Evolutionary conservation across 2,113 vertebrate genomes (phyloP), one percentile per base, ranked within the genome.

Genomic region (Pseudorasbora parva): DNA sequence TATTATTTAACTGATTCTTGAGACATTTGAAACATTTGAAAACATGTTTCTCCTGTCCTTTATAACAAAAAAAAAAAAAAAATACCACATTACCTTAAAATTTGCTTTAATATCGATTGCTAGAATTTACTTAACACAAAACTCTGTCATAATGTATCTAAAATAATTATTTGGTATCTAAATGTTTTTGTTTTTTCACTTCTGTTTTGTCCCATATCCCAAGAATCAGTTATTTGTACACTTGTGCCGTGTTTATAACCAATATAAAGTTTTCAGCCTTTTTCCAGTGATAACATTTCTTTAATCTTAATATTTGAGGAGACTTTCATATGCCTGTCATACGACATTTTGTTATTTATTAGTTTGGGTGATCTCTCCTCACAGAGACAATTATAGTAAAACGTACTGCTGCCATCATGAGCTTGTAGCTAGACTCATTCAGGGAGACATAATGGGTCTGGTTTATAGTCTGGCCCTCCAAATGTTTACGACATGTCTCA

Each of bases 391-490:
- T 83, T 75, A 83, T 12, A 45, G 41, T 51, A 33, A 76, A 54
- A 49, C 8, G n/a, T 37, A n/a, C 49, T 54, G 27, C 79, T 69
- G 79, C 45, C 64, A 69, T 71, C 79, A 74, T 11, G 71, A 25
- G 23, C 54, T 81, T 72, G 56, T 62, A 80, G 68, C 23, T 54
- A 54, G 77, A 51, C 68, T 74, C 77, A 51, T 54, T 84, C 62
- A 51, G 27, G 23, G 72, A 79, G 59, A 69, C 51, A 23, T 82
- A 72, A 81, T 84, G 77, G 71, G 57, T 59, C 56, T 66, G 59
- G 51, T 81, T 84, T 84, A 68, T 37, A 68, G 62, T 75, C 80
- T 75, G 82, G 83, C 84, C 86, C 57, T 81, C 60, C 30, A 51
- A 27, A 51, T 78, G 78, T 78, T 82, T 56, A 73, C 57, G 73